phyloP scores from a whole-genome alignment of 1,140 invertebrate species.

The Laupala kohalensis region DNA sequence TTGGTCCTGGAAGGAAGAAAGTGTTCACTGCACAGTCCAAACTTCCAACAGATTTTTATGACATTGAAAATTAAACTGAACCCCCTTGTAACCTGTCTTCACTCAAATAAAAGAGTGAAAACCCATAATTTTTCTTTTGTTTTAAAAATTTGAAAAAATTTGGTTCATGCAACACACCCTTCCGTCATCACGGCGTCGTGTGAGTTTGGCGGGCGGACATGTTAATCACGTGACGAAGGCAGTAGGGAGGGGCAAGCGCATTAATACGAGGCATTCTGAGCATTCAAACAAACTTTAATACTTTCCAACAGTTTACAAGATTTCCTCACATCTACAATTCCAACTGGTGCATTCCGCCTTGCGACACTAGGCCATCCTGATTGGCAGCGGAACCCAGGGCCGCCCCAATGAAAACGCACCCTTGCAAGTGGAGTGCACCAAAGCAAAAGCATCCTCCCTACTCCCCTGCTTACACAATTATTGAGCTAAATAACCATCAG shows the following conservation, averaged over 20 bases:
- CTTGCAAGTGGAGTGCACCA: not conserved
- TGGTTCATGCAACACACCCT: conserved; percentile 19
- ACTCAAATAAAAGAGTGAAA: not conserved
- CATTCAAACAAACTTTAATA: conserved; percentile 16
- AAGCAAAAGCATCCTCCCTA: conserved; percentile 16
- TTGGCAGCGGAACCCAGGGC: not conserved
- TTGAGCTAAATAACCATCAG: conserved; percentile 5
- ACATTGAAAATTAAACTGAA: conserved; percentile 1
- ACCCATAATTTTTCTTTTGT: not conserved
- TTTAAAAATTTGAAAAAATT: conserved; percentile 10
- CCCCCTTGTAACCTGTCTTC: not conserved
- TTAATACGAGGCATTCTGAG: conserved; percentile 15
- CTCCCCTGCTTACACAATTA: conserved; percentile 16
- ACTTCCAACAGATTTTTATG: conserved; percentile 15
- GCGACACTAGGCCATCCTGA: not conserved
- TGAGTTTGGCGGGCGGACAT: conserved; percentile 18
- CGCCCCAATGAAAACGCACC: conserved; percentile 2
- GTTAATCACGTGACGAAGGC: conserved; percentile 18
- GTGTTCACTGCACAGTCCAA: conserved; percentile 19
- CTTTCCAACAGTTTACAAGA: conserved; percentile 15
- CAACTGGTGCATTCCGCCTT: conserved; percentile 12
- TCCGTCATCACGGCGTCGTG: conserved; percentile 14
- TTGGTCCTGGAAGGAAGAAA: conserved; percentile 70
- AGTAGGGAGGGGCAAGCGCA: conserved; percentile 16
- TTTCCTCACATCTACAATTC: conserved; percentile 10